Conservation (phyloP, 2,797 vertebrate genomes). For the Cryptoprocta ferox region DNA sequence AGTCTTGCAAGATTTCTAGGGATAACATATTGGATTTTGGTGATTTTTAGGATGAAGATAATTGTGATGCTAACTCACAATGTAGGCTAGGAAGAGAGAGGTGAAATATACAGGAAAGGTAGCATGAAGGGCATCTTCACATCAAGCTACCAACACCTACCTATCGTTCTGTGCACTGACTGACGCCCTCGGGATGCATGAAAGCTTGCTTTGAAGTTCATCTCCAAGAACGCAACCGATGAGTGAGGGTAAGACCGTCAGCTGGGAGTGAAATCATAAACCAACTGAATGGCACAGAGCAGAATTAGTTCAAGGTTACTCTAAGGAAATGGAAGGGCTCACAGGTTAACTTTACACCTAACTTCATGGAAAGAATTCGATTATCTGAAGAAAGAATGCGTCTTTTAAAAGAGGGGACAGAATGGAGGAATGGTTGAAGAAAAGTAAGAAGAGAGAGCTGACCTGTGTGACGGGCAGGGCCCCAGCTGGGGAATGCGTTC, state of each 20-base stretch:
- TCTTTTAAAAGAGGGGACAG: not conserved
- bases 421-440: not conserved
- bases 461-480: fast-evolving
- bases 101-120: too few relatives aligned
- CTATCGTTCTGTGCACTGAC: fast-evolving
- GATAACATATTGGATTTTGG: not conserved
- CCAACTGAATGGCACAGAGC: not conserved
- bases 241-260: too few relatives aligned
- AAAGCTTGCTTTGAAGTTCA: not conserved
- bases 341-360: not conserved
- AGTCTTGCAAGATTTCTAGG: not conserved
- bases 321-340: not conserved
- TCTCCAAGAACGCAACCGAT: not conserved
- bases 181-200: fast-evolving
- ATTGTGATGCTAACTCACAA: not conserved
- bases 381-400: not conserved
- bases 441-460: too few relatives aligned
- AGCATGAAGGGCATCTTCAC: not conserved
- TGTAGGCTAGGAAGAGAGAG: not conserved
- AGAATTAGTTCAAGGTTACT: not conserved
- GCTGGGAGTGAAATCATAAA: not conserved
- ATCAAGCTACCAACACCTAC: too few relatives aligned
- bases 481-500: fast-evolving
- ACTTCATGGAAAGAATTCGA: not conserved
- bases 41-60: not conserved